phyloP scores from a whole-genome alignment of 2,797 vertebrate genomes.

The Platyrinchus mystaceus region DNA sequence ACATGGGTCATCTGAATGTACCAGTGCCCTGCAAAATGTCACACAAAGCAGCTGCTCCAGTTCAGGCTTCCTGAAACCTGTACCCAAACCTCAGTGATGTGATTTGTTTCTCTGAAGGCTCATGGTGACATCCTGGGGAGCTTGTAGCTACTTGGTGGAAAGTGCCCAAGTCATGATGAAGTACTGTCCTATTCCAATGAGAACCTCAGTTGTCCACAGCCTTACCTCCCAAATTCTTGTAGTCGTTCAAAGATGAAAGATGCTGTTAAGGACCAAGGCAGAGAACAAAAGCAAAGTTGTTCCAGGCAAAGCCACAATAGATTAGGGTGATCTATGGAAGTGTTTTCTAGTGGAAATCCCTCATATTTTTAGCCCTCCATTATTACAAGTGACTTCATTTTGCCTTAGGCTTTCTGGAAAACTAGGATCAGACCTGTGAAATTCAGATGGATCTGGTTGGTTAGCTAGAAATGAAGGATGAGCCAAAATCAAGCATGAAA shows the following conservation, averaged over 20 bases:
- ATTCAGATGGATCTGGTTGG: background rate
- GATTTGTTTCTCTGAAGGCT: background rate
- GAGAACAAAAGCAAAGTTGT: background rate
- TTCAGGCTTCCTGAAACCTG: background rate
- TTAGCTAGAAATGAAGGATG: background rate
- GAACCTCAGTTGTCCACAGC: background rate
- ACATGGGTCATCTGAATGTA: accelerated
- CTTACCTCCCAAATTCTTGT: background rate
- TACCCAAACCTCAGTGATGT: accelerated
- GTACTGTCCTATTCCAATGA: background rate
- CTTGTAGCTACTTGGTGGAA: background rate
- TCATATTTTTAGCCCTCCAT: background rate
- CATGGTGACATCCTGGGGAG: background rate
- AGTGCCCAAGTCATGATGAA: background rate
- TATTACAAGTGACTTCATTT: background rate
- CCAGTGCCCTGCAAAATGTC: background rate
- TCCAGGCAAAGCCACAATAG: background rate
- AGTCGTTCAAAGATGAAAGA: background rate
- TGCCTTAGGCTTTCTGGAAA: background rate
- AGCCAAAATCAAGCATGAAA: conserved; percentile 49
- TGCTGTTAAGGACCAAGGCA: background rate
- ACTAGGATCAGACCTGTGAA: background rate
- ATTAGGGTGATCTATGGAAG: background rate
- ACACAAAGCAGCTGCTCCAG: background rate
- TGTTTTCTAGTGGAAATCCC: background rate